Conservation (phyloP, 2,888 invertebrate species). For the Epirrhoe alternata region DNA sequence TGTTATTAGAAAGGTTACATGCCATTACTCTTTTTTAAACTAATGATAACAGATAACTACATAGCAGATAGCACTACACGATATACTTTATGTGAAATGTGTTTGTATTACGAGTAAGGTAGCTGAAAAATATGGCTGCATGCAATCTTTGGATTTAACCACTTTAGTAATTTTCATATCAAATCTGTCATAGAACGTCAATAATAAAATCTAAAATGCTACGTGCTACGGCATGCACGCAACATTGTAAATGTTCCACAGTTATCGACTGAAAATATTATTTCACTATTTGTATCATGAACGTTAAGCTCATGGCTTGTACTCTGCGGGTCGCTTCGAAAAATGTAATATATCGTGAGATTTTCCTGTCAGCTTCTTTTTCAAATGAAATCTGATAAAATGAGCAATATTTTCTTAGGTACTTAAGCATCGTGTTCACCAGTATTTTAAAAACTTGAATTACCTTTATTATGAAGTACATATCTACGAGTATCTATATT, state of each 20-base stretch:
- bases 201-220: too few species aligned
- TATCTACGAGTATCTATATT: background rate
- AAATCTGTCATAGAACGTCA: slow-evolving; percentile 12
- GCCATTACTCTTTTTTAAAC: background rate
- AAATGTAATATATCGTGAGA: slow-evolving; percentile 24
- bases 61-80: background rate
- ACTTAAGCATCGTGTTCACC: slow-evolving; percentile 36
- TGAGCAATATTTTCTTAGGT: slow-evolving; percentile 26
- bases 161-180: slow-evolving; percentile 24
- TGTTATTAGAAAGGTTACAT: background rate
- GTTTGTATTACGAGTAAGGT: background rate
- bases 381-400: slow-evolving; percentile 33
- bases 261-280: slow-evolving; percentile 3
- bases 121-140: background rate
- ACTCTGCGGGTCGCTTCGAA: slow-evolving; percentile 6
- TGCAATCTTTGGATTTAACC: slow-evolving; percentile 28
- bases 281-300: background rate
- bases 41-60: background rate
- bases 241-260: slow-evolving; percentile 27
- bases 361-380: slow-evolving; percentile 28
- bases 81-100: background rate
- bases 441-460: slow-evolving; percentile 53
- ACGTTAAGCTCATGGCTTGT: background rate
- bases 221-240: slow-evolving; percentile 48
- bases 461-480: slow-evolving; percentile 4